Evolutionary conservation across 2,113 vertebrate species (phyloP).

Genomic region (Coturnix japonica): DNA sequence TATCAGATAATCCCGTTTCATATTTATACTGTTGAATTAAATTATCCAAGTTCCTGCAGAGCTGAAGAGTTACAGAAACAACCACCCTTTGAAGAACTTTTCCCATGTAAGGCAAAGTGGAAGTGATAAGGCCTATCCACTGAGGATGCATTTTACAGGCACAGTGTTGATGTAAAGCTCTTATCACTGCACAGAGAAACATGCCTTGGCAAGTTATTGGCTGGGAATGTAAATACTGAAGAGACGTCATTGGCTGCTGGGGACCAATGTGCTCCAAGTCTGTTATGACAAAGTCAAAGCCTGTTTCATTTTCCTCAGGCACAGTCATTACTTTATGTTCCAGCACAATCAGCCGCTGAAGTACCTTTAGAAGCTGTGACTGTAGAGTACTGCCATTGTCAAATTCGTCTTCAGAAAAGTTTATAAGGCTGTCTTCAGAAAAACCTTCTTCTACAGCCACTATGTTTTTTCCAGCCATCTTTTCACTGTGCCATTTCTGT

Average conservation of each 20-base stretch:
- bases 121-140: slow-evolving; percentile 97
- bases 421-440: slow-evolving; percentile 96
- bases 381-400: slow-evolving; percentile 94
- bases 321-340: slow-evolving; percentile 92
- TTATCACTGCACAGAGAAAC: slow-evolving; percentile 96
- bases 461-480: slow-evolving; percentile 83
- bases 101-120: slow-evolving; percentile 97
- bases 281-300: slow-evolving; percentile 89
- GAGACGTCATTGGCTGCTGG: slow-evolving; percentile 95
- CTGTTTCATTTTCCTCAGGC: slow-evolving; percentile 87
- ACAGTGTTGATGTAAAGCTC: slow-evolving; percentile 95
- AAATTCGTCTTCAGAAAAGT: slow-evolving; percentile 95
- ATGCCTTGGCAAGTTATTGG: slow-evolving; percentile 98
- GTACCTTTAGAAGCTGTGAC: slow-evolving; percentile 92
- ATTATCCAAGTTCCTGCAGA: slow-evolving; percentile 97
- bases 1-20: slow-evolving; percentile 89
- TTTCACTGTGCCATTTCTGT: slow-evolving; percentile 96
- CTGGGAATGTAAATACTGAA: slow-evolving; percentile 95
- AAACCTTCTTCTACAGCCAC: slow-evolving; percentile 92
- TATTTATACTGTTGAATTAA: slow-evolving; percentile 96
- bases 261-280: slow-evolving; percentile 94
- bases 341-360: slow-evolving; percentile 92
- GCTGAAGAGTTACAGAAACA: slow-evolving; percentile 95
- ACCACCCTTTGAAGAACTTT: slow-evolving; percentile 93
- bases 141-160: slow-evolving; percentile 98